phyloP scores from a whole-genome alignment of 2,888 invertebrate species.

The Onthophagus sagittarius region DNA sequence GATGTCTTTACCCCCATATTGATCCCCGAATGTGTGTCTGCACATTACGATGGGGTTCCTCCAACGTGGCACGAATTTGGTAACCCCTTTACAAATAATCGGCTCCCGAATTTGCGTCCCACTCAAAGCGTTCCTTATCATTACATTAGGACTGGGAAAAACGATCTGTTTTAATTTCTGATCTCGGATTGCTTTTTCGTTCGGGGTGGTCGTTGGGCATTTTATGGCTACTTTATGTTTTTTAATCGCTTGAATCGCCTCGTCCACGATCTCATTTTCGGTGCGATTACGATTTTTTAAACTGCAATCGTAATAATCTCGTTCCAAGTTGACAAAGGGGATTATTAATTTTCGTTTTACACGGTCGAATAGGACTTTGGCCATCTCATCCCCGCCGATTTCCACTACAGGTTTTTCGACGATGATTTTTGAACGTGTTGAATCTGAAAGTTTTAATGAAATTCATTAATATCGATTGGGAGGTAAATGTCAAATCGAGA shows the following conservation, averaged over 20 bases:
- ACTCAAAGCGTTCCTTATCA: conserved; percentile 80
- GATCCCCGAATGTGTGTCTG: conserved; percentile 82
- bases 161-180: conserved; percentile 87
- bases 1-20: conserved; percentile 79
- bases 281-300: conserved; percentile 78
- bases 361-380: conserved; percentile 84
- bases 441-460: conserved; percentile 50
- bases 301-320: conserved; percentile 81
- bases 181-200: conserved; percentile 82
- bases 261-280: conserved; percentile 80
- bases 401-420: conserved; percentile 77
- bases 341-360: conserved; percentile 81
- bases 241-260: conserved; percentile 76
- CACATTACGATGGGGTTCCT: conserved; percentile 78
- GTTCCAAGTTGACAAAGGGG: conserved; percentile 74
- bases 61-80: conserved; percentile 79
- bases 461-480: not conserved
- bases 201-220: conserved; percentile 88
- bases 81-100: conserved; percentile 77
- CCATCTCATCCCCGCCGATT: conserved; percentile 93
- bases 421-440: conserved; percentile 55
- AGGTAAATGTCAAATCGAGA: too few relatives aligned
- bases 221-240: conserved; percentile 87
- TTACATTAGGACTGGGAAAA: conserved; percentile 87
- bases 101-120: conserved; percentile 86